Evolutionary conservation across 1,140 invertebrate species (phyloP).

Genomic region (Daktulosphaira vitifoliae): DNA sequence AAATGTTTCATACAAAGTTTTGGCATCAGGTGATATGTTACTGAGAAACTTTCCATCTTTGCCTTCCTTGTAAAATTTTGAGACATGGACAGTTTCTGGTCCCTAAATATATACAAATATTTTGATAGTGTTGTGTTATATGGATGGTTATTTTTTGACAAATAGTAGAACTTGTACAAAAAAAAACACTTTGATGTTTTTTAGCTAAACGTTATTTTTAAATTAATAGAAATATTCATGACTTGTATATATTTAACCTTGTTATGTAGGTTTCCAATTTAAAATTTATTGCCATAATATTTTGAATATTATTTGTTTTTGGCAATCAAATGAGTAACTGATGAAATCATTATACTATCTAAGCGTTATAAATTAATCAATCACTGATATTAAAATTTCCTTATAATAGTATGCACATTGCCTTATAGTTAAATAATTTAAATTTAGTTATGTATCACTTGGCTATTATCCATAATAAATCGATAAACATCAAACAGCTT

Average conservation of each 20-base stretch:
- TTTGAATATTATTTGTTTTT: too few species aligned
- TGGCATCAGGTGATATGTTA: constrained; percentile 76
- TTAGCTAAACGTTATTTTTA: background rate
- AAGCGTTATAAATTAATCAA: too few species aligned
- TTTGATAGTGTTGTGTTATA: background rate
- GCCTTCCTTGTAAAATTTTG: constrained; percentile 84
- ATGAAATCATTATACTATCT: too few species aligned
- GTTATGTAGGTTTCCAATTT: background rate
- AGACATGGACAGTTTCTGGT: constrained; percentile 78
- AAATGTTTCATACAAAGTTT: constrained; percentile 85
- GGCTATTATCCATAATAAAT: too few species aligned
- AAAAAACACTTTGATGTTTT: background rate
- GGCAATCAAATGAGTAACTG: too few species aligned
- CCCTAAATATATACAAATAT: constrained; percentile 56
- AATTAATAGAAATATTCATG: constrained; percentile 1
- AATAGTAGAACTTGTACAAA: background rate
- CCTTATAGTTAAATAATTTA: too few species aligned
- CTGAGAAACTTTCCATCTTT: constrained; percentile 81
- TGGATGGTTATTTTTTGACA: background rate
- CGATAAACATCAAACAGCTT: too few species aligned
- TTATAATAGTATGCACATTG: too few species aligned
- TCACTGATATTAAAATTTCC: too few species aligned
- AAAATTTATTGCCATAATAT: too few species aligned
- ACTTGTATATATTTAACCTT: background rate
- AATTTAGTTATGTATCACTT: too few species aligned